Evolutionary conservation across 1,140 invertebrate species (phyloP), one percentile per base, ranked within the genome.

Genomic region (Andrena cerasifolii): DNA sequence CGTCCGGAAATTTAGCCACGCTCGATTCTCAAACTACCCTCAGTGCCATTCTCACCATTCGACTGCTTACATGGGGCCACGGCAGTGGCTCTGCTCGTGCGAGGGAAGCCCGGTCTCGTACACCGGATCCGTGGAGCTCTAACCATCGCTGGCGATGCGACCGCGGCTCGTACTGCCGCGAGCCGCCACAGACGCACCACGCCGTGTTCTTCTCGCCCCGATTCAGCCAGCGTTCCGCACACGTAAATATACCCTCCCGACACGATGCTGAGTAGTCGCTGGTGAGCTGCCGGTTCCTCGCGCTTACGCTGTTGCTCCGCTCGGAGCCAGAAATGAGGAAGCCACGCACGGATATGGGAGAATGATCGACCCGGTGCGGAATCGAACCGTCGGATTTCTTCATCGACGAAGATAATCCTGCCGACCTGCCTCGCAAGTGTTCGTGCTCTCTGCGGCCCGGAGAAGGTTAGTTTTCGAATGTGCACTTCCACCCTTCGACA

Each of bases 11-110:
- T 89, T 86, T 78, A 85, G 74, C 79, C 83, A 90, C 89, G 88
- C 87, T 91, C 89, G 84, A 88, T 89, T 87, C 90, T 89, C 86
- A 87, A 87, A 86, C 75, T 86, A 77, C 78, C 77, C 74, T 90
- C 89, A 91, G 90, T 92, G 84, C 87, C 89, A 91, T 86, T 91
- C 89, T 88, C 84, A 88, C 89, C 90, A 89, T 84, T 85, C 85
- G 84, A 74, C 88, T 71, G 88, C 74, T 85, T 82, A 76, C 84
- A 83, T 86, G 88, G 87, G 36, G 36, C 36, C 36, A 77, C 80
- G 68, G 31, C 26, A 58, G 18, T 43, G 71, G 33, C 65, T 76
- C 54, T 47, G 14, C 31, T 59, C 59, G 53, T 51, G 78, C 78
- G 75, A 82, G 79, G 79, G 62, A 68, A 81, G 73, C 65, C 82